Base-by-base conservation (phyloP, 1,140 invertebrate species). In the Drosophila repletoides region DNA sequence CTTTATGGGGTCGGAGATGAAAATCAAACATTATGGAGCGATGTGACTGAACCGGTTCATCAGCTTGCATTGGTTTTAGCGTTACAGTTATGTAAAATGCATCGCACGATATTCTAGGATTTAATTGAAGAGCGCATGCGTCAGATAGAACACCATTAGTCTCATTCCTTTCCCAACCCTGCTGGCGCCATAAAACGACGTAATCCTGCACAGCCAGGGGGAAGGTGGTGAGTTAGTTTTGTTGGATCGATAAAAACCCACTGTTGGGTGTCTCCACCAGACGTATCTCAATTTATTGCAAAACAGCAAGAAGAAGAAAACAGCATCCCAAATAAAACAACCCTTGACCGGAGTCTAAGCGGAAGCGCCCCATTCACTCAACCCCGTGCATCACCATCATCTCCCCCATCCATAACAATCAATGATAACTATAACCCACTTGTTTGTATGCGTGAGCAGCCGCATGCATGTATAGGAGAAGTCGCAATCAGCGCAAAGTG, bases 201-300 rank as follows among this genome's bases (percentile, higher is more conserved):
- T 86, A 86, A 86, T 86, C 80, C 80, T 86, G 67, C 5, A 33
- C 17, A 34, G 22, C 22, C 9, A 6, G n/a, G 26, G 12, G 6
- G 19, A 0, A 5, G 14, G 15, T 7, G 31, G 24, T n/a, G 9
- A 15, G 29, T 26, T 21, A n/a, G n/a, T 17, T 12, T 68, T 86
- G 80, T 86, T 86, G 80, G 80, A 86, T 86, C 80, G 80, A 86
- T 86, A 86, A 86, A 67, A 79, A 33, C 5, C 19, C 9, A 34
- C 46, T 26, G 24, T 15, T 17, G 22, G 10, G 36, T 17, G 26
- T 15, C 26, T 38, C 45, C 26, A 33, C 34, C 34, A 2, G 6
- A 9, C 15, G 12, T 10, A 45, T 45, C 24, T 45, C 1, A 40
- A 17, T 40, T 40, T 3, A n/a, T 12, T 34, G 38, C 38, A 41